A percentile compares a stretch with the other conserved stretches of the same genome.
These are phyloP conservation scores for Rhineura floridana DNA, from an alignment of 2,113 vertebrate species.

Conservation along the genomic window DNA sequence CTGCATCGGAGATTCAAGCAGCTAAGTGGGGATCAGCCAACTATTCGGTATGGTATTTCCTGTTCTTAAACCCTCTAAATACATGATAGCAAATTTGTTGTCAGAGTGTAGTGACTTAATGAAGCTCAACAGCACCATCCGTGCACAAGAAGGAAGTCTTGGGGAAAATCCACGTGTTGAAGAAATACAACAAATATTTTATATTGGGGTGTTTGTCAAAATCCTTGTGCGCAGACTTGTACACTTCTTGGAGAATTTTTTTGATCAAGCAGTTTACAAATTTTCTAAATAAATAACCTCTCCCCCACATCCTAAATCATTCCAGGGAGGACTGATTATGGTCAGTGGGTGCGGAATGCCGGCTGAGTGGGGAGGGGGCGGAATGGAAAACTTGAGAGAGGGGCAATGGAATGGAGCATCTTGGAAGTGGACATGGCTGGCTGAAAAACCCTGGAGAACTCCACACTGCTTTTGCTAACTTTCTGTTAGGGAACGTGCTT, in stretches of 20 bases:
- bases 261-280: too few relatives aligned
- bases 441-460: not conserved
- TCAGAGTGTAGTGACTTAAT: too few relatives aligned
- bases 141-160: not conserved
- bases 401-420: not conserved
- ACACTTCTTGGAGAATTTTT: too few relatives aligned
- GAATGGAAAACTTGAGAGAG: not conserved
- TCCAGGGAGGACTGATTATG: not conserved
- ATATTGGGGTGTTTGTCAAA: too few relatives aligned
- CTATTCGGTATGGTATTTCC: slow-evolving; percentile 72
- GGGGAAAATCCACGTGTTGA: not conserved
- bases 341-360: not conserved
- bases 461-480: too few relatives aligned
- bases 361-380: too few relatives aligned
- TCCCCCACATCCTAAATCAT: not conserved
- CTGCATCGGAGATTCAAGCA: slow-evolving; percentile 78
- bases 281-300: too few relatives aligned
- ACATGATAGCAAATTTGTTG: too few relatives aligned
- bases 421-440: not conserved
- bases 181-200: not conserved
- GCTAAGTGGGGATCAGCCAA: slow-evolving; percentile 74
- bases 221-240: too few relatives aligned
- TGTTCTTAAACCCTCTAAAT: not conserved
- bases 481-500: too few relatives aligned
- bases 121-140: not conserved